A percentile compares a stretch with the other conserved stretches of the same genome.
These are phyloP conservation scores for Drosophila kepulauana DNA, from an alignment of 1,140 invertebrate species.

Conservation along the genomic window DNA sequence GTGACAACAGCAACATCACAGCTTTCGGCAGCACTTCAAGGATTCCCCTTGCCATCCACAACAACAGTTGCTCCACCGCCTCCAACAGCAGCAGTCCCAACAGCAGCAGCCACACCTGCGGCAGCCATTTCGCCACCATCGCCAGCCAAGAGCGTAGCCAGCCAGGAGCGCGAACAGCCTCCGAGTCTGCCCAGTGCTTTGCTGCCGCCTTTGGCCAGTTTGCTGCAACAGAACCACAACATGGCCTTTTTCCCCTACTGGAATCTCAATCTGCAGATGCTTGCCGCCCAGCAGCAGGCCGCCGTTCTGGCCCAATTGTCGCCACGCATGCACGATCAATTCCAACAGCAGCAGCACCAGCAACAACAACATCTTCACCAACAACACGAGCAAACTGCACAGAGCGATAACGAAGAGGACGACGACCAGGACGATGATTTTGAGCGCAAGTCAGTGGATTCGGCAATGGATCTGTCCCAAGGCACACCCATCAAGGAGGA, in stretches of 20 bases:
- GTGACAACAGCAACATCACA: constrained; percentile 12
- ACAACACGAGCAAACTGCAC: constrained; percentile 21
- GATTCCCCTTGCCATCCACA: constrained; percentile 46
- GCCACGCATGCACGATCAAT: constrained; percentile 70
- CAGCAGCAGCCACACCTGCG: constrained; percentile 33
- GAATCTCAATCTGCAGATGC: constrained; percentile 84
- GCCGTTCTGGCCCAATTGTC: constrained; percentile 77
- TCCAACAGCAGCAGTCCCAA: constrained; percentile 36
- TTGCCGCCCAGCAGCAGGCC: constrained; percentile 84
- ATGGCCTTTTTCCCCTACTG: constrained; percentile 84
- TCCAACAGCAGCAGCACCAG: constrained; percentile 65
- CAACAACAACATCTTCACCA: constrained; percentile 41
- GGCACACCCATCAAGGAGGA: constrained; percentile 78
- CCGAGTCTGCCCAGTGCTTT: constrained; percentile 51
- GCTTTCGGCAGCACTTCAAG: constrained; percentile 58
- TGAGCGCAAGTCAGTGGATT: constrained; percentile 77
- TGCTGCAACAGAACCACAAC: constrained; percentile 80
- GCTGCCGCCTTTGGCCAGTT: constrained; percentile 73
- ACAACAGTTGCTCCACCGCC: constrained; percentile 40
- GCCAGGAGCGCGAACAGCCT: constrained; percentile 41
- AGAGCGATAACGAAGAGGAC: constrained; percentile 55
- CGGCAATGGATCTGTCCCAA: constrained; percentile 81
- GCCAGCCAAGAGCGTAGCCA: constrained; percentile 68
- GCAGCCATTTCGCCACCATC: constrained; percentile 51
- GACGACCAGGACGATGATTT: constrained; percentile 80